Evolutionary conservation across 2,888 invertebrate species (phyloP).

Genomic region (Cotesia congregata): DNA sequence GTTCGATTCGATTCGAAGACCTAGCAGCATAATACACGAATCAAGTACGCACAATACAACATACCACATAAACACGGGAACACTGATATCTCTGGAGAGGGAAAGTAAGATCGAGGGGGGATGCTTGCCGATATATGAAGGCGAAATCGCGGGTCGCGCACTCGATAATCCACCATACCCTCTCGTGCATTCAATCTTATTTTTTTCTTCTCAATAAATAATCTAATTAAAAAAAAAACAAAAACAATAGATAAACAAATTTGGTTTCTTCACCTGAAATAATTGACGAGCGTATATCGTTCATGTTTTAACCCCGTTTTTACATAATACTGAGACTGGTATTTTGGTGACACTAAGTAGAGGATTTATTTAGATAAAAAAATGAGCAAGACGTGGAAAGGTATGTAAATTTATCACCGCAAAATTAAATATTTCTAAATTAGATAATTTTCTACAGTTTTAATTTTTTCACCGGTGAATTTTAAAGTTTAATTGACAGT

Average conservation of each 20-base stretch:
- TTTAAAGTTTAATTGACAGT: no score
- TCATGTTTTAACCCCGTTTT: not conserved
- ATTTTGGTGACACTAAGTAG: constrained; percentile 34
- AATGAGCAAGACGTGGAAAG: constrained; percentile 65
- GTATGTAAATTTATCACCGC: constrained; percentile 50
- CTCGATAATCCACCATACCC: constrained; percentile 63
- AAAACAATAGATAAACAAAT: constrained; percentile 26
- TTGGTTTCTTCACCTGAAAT: constrained; percentile 22
- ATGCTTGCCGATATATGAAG: constrained; percentile 66
- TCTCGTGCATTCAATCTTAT: constrained; percentile 34
- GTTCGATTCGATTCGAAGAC: not conserved
- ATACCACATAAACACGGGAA: constrained; percentile 41
- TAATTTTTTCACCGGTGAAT: no score
- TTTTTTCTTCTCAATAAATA: not conserved
- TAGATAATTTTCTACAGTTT: no score
- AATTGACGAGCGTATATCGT: not conserved
- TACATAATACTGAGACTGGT: constrained; percentile 14
- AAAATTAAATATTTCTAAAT: no score
- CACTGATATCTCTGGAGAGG: constrained; percentile 43
- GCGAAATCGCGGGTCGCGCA: constrained; percentile 65
- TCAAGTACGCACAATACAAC: constrained; percentile 19
- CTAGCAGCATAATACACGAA: not conserved
- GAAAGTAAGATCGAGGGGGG: constrained; percentile 49
- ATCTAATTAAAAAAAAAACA: constrained; percentile 11
- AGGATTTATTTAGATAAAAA: constrained; percentile 33